phyloP scores from a whole-genome alignment of 2,888 invertebrate species.

The Bugulina stolonifera region DNA sequence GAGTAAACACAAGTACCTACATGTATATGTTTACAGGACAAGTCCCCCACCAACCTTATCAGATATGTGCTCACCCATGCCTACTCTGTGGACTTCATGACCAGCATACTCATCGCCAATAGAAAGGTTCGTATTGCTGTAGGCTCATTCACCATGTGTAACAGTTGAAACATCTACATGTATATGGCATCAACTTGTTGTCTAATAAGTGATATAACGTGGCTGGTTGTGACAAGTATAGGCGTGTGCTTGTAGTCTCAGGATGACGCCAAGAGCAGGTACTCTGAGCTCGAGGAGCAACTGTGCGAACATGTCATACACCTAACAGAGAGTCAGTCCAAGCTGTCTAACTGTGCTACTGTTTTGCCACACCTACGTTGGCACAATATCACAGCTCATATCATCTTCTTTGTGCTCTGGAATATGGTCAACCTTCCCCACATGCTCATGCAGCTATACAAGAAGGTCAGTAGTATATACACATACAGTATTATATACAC shows the following conservation, averaged over 20 bases:
- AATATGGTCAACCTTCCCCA: constrained; percentile 89
- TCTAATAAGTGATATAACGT: too few species aligned
- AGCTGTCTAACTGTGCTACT: constrained; percentile 30
- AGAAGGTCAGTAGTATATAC: too few species aligned
- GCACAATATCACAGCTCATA: constrained; percentile 86
- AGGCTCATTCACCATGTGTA: too few species aligned
- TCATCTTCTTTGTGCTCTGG: constrained; percentile 88
- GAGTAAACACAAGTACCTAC: constrained; percentile 24
- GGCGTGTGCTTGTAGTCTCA: not conserved
- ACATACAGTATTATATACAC: too few species aligned
- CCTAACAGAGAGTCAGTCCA: not conserved
- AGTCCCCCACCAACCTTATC: constrained; percentile 80
- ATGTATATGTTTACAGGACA: constrained; percentile 53
- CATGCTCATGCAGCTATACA: constrained; percentile 80
- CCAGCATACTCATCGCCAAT: constrained; percentile 85
- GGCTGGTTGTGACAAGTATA: too few species aligned
- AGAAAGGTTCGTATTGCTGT: constrained; percentile 82
- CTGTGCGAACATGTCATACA: constrained; percentile 72
- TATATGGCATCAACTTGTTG: too few species aligned
- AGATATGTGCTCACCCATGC: constrained; percentile 88
- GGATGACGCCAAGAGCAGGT: constrained; percentile 69
- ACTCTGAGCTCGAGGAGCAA: constrained; percentile 84
- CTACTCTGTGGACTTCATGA: constrained; percentile 92
- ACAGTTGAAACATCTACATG: too few species aligned
- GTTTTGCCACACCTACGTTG: constrained; percentile 57